Conservation (phyloP, 2,888 invertebrate genomes). For the Syrphus vitripennis region DNA sequence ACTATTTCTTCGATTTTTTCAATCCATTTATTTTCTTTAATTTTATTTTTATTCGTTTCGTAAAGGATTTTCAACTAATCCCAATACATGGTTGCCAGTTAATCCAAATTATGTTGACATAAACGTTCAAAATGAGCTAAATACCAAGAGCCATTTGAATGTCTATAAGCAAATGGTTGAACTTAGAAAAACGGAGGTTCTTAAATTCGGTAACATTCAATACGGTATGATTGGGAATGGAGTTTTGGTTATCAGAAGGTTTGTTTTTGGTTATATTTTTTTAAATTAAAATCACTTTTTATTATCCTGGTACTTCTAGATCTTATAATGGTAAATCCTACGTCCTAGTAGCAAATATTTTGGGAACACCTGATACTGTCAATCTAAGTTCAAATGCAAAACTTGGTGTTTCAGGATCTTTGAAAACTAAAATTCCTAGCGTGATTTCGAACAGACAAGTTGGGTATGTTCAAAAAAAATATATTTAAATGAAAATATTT, state of each 20-base stretch:
- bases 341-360: slow-evolving; percentile 82
- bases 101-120: slow-evolving; percentile 84
- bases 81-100: slow-evolving; percentile 79
- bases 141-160: slow-evolving; percentile 83
- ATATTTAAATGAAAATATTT: not conserved
- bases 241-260: slow-evolving; percentile 77
- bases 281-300: not conserved
- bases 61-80: slow-evolving; percentile 78
- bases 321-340: slow-evolving; percentile 74
- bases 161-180: slow-evolving; percentile 83
- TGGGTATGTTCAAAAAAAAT: slow-evolving; percentile 73
- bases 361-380: slow-evolving; percentile 74
- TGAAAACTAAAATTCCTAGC: slow-evolving; percentile 75
- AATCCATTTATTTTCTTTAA: not conserved
- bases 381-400: slow-evolving; percentile 76
- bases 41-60: slow-evolving; percentile 58
- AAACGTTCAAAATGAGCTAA: slow-evolving; percentile 83
- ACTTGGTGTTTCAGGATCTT: slow-evolving; percentile 72
- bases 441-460: slow-evolving; percentile 73
- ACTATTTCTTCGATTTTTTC: no score
- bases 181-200: slow-evolving; percentile 76
- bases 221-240: slow-evolving; percentile 76
- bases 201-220: slow-evolving; percentile 75
- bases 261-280: not conserved
- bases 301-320: not conserved